Base-by-base conservation (phyloP, 2,113 vertebrate species). In the Carassius gibelio region DNA sequence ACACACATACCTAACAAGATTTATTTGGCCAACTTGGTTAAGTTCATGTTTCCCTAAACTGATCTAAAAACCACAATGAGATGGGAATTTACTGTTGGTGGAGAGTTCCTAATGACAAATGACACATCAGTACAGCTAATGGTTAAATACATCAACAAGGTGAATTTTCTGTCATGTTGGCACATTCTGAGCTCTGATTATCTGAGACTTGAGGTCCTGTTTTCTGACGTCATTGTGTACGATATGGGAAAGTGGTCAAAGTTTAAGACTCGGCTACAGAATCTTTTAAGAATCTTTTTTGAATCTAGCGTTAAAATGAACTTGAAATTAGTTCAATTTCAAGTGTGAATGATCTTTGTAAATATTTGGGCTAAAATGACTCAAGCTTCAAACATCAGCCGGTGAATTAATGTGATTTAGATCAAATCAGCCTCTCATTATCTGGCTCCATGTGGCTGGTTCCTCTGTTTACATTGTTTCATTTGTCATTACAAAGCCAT, bases 161-260 rank as follows among this genome's bases (percentile, higher is more conserved):
- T 75, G 34, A 14, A 4, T 64, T 64, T 48, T 11, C 17, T 8
- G 1, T 21, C 69, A 75, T 38, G 55, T 55, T 61, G 30, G 59
- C n/a, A 11, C 15, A 57, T 13, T 79, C 10, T 11, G 9, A 71
- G 0, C 50, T 21, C 36, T 61, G 23, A 59, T 62, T 68, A 5
- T 57, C 8, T 64, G 15, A 38, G 64, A 89, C 23, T 52, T 69
- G 19, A 15, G 66, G 68, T 30, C 21, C 21, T 8, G 13, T 55
- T 66, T 23, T 74, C 21, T 75, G 14, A 61, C 2, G n/a, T 81
- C 45, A 36, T 55, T 64, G 77, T 21, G 14, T 17, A 52, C 36
- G 23, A 78, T 75, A 30, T 75, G 66, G 9, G 88, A 89, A 87
- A 88, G 76, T 90, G 91, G 91, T 92, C 86, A 87, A 38, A 84